Evolutionary conservation across 2,797 vertebrate species (phyloP).

Genomic region (Pseudochirops cupreus): DNA sequence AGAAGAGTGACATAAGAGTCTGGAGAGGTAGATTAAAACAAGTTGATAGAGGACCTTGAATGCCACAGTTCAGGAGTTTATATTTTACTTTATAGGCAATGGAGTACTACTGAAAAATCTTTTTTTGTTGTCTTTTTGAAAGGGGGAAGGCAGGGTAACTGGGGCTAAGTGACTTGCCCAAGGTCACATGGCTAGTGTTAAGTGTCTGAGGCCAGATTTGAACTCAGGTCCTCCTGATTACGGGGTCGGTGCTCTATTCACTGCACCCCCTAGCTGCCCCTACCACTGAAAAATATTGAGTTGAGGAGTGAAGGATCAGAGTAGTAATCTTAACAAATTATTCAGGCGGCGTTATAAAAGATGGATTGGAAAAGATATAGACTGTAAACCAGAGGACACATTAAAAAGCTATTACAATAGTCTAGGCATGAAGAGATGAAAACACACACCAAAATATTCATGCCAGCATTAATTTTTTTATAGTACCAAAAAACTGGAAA

Average conservation of each 20-base stretch:
- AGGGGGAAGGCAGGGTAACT: too few relatives aligned
- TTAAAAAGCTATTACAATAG: neutral
- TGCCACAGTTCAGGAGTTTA: too few relatives aligned
- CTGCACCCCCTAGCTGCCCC: too few relatives aligned
- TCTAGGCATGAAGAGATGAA: neutral
- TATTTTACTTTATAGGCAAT: neutral
- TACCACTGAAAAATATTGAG: neutral
- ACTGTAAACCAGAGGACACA: neutral
- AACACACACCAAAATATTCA: neutral
- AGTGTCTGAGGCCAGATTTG: too few relatives aligned
- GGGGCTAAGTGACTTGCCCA: too few relatives aligned
- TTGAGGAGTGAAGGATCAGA: neutral
- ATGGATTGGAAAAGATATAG: neutral
- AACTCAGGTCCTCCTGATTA: too few relatives aligned
- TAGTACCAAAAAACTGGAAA: neutral
- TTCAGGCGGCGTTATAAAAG: neutral
- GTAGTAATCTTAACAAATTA: neutral
- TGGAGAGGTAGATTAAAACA: too few relatives aligned
- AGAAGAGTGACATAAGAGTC: neutral
- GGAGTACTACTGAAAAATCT: neutral
- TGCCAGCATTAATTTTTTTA: neutral
- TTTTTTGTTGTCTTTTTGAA: neutral
- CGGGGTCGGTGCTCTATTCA: too few relatives aligned
- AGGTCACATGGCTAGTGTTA: too few relatives aligned
- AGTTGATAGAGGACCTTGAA: too few relatives aligned